These are phyloP conservation scores for Bursaphelenchus okinawaensis DNA, from an alignment of 2,888 invertebrate species.

Conservation along the genomic window DNA sequence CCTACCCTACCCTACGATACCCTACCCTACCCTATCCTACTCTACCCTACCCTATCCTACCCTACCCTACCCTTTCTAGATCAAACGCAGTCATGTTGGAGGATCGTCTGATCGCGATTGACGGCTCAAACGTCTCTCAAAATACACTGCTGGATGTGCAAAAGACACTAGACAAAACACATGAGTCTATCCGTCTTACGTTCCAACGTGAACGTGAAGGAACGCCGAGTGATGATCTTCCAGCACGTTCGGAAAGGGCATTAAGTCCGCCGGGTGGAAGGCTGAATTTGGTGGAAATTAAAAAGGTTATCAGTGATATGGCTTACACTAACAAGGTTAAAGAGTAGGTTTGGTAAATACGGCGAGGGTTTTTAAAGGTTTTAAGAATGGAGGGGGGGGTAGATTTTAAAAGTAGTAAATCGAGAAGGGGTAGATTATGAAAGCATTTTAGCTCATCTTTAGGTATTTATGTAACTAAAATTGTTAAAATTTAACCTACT, in stretches of 20 bases:
- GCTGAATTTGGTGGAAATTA: conserved; percentile 5
- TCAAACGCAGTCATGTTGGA: neutral
- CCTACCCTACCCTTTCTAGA: neutral
- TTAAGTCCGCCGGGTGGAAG: neutral
- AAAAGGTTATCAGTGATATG: conserved; percentile 4
- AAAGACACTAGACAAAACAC: neutral
- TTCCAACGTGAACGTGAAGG: conserved; percentile 2
- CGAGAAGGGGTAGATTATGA: too few species aligned
- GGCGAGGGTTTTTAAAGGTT: too few species aligned
- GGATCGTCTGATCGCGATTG: conserved; percentile 1
- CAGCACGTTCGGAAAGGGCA: neutral
- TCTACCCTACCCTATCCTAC: too few species aligned
- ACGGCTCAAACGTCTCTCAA: neutral
- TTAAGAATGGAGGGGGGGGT: too few species aligned
- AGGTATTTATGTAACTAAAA: too few species aligned
- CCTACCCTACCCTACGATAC: neutral
- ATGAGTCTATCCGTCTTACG: neutral
- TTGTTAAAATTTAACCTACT: too few species aligned
- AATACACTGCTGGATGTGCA: neutral
- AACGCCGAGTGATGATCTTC: neutral
- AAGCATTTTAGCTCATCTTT: too few species aligned
- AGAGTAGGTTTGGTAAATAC: conserved; percentile 1
- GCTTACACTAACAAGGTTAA: neutral
- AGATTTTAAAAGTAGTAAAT: too few species aligned
- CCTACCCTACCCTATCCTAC: neutral